Conservation (phyloP, 2,113 vertebrate genomes). For the Podocnemis expansa region DNA sequence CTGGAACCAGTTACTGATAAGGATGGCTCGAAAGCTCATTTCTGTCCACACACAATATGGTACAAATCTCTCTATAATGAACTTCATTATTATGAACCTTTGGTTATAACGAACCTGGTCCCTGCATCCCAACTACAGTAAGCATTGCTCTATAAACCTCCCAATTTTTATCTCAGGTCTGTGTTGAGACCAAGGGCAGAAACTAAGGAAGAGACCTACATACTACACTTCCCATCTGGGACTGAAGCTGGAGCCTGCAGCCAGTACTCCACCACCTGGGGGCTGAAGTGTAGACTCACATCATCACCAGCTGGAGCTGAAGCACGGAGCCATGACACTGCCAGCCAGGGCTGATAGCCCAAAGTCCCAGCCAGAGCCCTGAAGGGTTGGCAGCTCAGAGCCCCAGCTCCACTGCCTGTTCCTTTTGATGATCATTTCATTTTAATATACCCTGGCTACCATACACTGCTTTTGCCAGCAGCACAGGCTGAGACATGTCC, state of each 20-base stretch:
- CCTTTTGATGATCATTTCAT: background rate
- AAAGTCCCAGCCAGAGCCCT: background rate
- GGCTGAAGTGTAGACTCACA: background rate
- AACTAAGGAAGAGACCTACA: background rate
- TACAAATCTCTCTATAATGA: background rate
- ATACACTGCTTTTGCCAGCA: background rate
- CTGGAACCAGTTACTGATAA: background rate
- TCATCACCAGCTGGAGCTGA: no score
- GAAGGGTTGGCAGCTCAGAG: background rate
- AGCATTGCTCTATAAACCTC: background rate
- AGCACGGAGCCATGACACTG: no score
- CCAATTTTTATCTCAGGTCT: background rate
- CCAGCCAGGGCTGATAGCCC: no score
- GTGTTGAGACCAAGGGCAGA: background rate
- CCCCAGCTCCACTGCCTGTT: background rate
- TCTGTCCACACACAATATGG: background rate
- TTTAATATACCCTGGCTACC: background rate
- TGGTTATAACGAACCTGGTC: background rate
- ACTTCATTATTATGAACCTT: background rate
- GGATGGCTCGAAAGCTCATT: background rate
- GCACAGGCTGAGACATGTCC: accelerated
- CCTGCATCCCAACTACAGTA: background rate
- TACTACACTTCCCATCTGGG: background rate
- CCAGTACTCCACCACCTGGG: no score
- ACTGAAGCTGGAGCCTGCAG: background rate